phyloP scores from a whole-genome alignment of 2,797 vertebrate genomes.

The Centroberyx gerrardi region DNA sequence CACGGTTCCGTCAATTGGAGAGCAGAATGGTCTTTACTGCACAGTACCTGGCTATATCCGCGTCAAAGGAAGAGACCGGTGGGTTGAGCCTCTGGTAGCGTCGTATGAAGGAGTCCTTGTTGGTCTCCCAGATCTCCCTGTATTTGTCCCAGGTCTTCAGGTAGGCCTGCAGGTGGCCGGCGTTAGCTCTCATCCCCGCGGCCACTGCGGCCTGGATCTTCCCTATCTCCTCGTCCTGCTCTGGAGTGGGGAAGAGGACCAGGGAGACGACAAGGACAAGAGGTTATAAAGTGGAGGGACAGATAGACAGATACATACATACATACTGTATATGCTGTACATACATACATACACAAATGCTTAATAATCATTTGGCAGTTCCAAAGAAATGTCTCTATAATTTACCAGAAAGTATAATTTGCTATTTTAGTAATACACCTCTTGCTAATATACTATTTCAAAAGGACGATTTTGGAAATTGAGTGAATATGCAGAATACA shows the following conservation, averaged over 20 bases:
- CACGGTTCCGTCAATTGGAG: no score
- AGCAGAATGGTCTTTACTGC: background rate
- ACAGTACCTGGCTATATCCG: constrained; percentile 90
- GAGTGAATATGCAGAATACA: no score
- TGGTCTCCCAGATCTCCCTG: constrained; percentile 91
- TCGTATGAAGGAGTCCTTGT: constrained; percentile 90
- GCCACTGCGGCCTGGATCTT: constrained; percentile 89
- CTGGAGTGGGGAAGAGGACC: constrained; percentile 68
- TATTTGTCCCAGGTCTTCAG: constrained; percentile 92
- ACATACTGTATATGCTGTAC: no score
- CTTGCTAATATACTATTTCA: no score
- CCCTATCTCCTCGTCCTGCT: constrained; percentile 89
- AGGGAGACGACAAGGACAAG: background rate
- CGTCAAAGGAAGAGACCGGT: constrained; percentile 90
- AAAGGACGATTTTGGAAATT: no score
- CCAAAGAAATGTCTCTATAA: no score
- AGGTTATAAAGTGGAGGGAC: background rate
- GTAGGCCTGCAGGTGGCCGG: constrained; percentile 85
- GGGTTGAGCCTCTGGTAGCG: constrained; percentile 89
- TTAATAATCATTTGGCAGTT: no score
- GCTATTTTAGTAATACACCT: no score
- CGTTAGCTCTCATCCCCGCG: constrained; percentile 85
- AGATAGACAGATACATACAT: background rate
- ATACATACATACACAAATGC: background rate
- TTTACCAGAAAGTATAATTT: no score